These are phyloP conservation scores for Cataglyphis rosenhaueri DNA, from an alignment of 2,888 invertebrate species.

Conservation along the genomic window DNA sequence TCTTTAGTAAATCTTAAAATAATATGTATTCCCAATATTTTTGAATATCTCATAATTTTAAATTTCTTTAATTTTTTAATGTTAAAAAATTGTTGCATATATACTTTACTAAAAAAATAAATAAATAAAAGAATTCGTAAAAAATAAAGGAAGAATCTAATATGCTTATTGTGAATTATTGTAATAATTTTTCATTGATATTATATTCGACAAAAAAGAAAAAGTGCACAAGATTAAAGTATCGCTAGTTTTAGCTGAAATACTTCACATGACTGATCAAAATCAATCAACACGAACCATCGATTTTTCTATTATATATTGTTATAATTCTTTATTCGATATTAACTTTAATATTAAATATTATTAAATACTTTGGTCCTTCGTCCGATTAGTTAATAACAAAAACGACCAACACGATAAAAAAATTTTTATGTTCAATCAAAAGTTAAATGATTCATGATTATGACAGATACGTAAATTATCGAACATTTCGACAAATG, in stretches of 20 bases:
- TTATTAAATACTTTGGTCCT: constrained; percentile 29
- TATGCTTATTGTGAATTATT: not conserved
- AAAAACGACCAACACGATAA: constrained; percentile 65
- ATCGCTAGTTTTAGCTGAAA: constrained; percentile 19
- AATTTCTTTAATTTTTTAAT: not conserved
- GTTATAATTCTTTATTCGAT: constrained; percentile 49
- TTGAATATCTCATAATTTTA: not conserved
- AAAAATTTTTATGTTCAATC: constrained; percentile 57
- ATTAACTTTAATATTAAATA: not conserved
- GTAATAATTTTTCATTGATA: not conserved
- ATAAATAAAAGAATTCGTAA: not conserved
- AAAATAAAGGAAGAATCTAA: not conserved
- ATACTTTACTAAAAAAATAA: not conserved
- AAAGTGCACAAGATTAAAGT: constrained; percentile 7
- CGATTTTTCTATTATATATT: constrained; percentile 29
- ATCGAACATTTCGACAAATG: not conserved
- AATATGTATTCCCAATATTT: not conserved
- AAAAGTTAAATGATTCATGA: constrained; percentile 41
- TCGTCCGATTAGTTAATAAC: constrained; percentile 41
- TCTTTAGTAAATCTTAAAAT: not conserved
- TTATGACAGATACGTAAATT: constrained; percentile 1
- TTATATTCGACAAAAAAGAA: not conserved
- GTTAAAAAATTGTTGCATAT: not conserved
- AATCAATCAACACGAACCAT: not conserved
- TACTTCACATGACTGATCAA: constrained; percentile 30